A percentile compares a stretch with the other conserved stretches of the same genome.
phyloP scores from a whole-genome alignment of 2,888 invertebrate genomes.

The Machimus rusticus region DNA sequence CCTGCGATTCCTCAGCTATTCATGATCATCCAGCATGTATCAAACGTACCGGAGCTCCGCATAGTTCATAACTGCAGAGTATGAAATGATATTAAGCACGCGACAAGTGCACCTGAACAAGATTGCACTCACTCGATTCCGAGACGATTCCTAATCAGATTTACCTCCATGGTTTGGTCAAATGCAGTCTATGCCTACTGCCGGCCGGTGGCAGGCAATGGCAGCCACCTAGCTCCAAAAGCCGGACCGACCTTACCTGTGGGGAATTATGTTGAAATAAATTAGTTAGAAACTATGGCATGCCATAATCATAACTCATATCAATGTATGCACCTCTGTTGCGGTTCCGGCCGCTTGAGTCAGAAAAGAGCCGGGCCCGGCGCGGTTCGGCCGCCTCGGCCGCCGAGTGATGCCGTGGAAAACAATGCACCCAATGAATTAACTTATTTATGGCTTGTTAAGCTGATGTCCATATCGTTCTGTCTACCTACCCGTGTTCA shows the following conservation, averaged over 20 bases:
- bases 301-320: constrained; percentile 44
- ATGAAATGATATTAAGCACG: constrained; percentile 40
- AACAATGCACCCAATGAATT: constrained; percentile 42
- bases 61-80: constrained; percentile 26
- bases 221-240: background rate
- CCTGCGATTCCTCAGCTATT: constrained; percentile 19
- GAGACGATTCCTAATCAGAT: constrained; percentile 26
- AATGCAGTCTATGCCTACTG: background rate
- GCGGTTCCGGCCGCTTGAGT: constrained; percentile 41
- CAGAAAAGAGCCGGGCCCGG: constrained; percentile 13
- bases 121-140: constrained; percentile 15
- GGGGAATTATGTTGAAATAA: constrained; percentile 27
- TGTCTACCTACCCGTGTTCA: constrained; percentile 13
- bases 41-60: constrained; percentile 24
- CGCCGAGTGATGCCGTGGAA: constrained; percentile 19
- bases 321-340: constrained; percentile 32
- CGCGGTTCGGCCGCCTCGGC: background rate
- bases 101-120: constrained; percentile 38
- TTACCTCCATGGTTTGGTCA: constrained; percentile 7
- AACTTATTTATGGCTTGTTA: constrained; percentile 45
- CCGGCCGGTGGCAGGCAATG: background rate
- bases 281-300: constrained; percentile 33
- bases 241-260: background rate
- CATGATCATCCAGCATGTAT: constrained; percentile 29
- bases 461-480: constrained; percentile 28